phyloP scores from a whole-genome alignment of 2,797 vertebrate species.

The Diceros bicornis region DNA sequence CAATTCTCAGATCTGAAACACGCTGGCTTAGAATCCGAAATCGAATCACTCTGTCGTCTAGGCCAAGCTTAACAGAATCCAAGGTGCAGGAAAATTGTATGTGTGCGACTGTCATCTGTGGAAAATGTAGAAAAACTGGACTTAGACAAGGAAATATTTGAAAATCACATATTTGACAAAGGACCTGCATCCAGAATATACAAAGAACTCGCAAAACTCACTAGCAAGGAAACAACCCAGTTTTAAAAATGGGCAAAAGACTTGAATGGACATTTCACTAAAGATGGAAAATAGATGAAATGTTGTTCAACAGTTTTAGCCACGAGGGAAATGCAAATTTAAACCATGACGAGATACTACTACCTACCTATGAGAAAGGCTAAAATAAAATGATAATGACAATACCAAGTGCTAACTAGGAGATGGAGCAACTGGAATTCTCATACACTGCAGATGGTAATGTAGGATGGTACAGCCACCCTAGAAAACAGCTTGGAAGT shows the following conservation, averaged over 20 bases:
- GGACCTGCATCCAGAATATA: not conserved
- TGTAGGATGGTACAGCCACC: not conserved
- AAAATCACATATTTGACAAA: constrained; percentile 30
- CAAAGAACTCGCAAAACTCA: not conserved
- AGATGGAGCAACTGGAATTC: not conserved
- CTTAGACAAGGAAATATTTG: constrained; percentile 3
- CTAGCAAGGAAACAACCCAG: not conserved
- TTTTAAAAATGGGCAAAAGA: not conserved
- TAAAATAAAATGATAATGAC: not conserved
- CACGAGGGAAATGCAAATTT: not conserved
- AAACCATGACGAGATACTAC: not conserved
- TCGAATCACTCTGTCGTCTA: not conserved
- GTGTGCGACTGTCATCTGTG: not conserved
- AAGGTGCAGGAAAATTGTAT: not conserved
- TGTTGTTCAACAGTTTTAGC: not conserved
- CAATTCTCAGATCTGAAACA: not conserved
- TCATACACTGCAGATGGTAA: not conserved
- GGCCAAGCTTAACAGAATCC: not conserved
- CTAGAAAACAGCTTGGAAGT: not conserved
- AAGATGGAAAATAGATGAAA: constrained; percentile 27
- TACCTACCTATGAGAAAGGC: not conserved
- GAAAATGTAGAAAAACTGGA: not conserved
- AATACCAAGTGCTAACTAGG: not conserved
- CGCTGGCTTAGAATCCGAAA: not conserved
- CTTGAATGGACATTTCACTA: not conserved